Conservation (phyloP, 2,888 invertebrate species). For the Caenorhabditis drosophilae region DNA sequence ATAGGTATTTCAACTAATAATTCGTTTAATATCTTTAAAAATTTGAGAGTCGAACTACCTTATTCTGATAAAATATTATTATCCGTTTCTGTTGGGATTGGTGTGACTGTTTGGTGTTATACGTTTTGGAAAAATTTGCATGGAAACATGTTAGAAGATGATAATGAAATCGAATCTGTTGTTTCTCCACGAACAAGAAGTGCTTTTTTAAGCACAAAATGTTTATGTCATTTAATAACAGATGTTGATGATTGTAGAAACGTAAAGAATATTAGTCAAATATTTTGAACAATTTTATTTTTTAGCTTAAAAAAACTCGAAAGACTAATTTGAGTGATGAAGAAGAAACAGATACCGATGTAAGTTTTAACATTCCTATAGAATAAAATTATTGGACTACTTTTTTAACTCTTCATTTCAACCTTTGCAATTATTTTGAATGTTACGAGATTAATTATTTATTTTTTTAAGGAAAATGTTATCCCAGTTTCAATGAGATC, state of each 20-base stretch:
- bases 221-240: slow-evolving; percentile 13
- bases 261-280: no score
- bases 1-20: no score
- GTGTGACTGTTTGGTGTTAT: slow-evolving; percentile 14
- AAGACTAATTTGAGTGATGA: slow-evolving; percentile 8
- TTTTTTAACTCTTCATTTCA: not conserved
- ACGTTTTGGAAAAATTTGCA: slow-evolving; percentile 11
- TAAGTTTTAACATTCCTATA: not conserved
- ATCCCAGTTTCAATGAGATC: slow-evolving; percentile 15
- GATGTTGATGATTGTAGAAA: slow-evolving; percentile 15
- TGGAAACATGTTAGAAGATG: not conserved
- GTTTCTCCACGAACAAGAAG: slow-evolving; percentile 11
- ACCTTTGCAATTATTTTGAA: not conserved
- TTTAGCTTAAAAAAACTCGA: not conserved
- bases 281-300: not conserved
- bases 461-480: slow-evolving; percentile 17
- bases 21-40: no score
- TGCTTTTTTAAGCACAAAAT: slow-evolving; percentile 8
- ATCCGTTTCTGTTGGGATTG: slow-evolving; percentile 10
- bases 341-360: slow-evolving; percentile 32
- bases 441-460: not conserved
- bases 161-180: not conserved
- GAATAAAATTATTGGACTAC: not conserved
- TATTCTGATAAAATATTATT: slow-evolving; percentile 13
- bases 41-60: slow-evolving; percentile 26